A percentile compares a stretch with the other conserved stretches of the same genome.
Conservation (phyloP, 2,113 vertebrate genomes). For the Isurus oxyrinchus region DNA sequence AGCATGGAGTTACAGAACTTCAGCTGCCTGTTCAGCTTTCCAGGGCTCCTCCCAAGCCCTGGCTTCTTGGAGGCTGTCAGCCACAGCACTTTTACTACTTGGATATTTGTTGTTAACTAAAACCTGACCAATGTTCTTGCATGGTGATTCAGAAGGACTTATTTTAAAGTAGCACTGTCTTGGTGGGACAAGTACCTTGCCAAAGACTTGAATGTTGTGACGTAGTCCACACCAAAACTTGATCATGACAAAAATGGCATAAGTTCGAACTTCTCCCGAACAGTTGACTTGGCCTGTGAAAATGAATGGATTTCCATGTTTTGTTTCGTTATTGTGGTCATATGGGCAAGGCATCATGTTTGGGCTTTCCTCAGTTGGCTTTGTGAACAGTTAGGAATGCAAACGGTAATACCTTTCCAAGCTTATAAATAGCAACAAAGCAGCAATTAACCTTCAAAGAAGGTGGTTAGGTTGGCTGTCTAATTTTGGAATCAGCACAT, state of each 20-base stretch:
- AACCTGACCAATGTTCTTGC: neutral
- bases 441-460: neutral
- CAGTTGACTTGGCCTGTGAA: neutral
- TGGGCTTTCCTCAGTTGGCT: neutral
- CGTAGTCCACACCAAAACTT: neutral
- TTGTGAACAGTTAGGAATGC: neutral
- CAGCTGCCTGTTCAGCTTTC: too few species aligned
- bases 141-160: neutral
- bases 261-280: neutral
- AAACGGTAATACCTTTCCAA: neutral
- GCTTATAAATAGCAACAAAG: slow-evolving; percentile 19
- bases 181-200: neutral
- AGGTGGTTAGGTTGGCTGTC: neutral
- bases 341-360: neutral
- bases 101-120: neutral
- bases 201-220: neutral
- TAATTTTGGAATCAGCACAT: slow-evolving; percentile 18
- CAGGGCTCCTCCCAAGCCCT: too few species aligned
- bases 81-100: too few species aligned
- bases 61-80: too few species aligned
- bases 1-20: too few species aligned
- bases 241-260: neutral
- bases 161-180: neutral
- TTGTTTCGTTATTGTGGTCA: neutral
- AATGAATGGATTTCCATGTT: neutral